phyloP scores from a whole-genome alignment of 2,113 vertebrate species.

The Zapornia atra region DNA sequence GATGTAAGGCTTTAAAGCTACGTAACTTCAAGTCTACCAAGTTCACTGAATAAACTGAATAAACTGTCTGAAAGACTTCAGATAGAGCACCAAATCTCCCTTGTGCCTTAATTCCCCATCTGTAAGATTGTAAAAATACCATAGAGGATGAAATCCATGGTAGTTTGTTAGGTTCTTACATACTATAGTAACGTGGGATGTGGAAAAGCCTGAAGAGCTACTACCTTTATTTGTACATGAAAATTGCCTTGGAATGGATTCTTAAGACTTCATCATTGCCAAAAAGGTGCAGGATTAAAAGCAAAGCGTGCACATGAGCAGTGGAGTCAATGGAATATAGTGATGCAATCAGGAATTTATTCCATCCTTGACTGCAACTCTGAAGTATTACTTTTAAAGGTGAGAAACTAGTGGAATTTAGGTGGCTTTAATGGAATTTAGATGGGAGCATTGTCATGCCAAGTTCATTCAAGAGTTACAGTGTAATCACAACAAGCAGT shows the following conservation, averaged over 20 bases:
- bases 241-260: not conserved
- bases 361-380: not conserved
- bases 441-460: not conserved
- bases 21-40: not conserved
- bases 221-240: not conserved
- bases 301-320: constrained; percentile 15
- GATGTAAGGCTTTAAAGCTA: not conserved
- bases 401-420: not conserved
- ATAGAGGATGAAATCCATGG: not conserved
- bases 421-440: not conserved
- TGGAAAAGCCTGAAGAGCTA: not conserved
- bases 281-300: not conserved
- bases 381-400: not conserved
- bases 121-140: not conserved
- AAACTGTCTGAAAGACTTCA: not conserved
- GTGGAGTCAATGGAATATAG: not conserved
- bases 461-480: not conserved
- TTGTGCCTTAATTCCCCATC: not conserved
- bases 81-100: not conserved
- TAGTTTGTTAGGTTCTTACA: not conserved
- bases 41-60: not conserved
- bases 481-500: not conserved
- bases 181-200: not conserved
- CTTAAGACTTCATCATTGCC: not conserved
- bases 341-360: not conserved